Base-by-base conservation (phyloP, 2,113 vertebrate species). In the Orientallactaga bullata region DNA sequence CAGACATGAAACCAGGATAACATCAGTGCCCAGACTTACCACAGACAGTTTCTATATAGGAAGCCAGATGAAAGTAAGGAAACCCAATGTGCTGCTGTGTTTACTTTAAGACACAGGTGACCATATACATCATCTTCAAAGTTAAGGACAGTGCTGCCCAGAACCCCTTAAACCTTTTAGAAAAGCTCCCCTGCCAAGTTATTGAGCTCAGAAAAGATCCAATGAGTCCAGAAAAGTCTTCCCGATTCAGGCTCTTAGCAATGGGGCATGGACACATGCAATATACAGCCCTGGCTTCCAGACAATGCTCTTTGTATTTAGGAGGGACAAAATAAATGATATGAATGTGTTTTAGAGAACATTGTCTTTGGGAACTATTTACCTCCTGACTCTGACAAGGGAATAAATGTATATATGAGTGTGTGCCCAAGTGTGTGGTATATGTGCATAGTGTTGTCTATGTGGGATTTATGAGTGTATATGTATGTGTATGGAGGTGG, bases 201-300 rank as follows among this genome's bases (percentile, higher is more conserved):
- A 32, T 4, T 61, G 60, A 91, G 69, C 60, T 76, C 32, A 82
- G 78, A 80, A 89, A 90, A 91, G n/a, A 78, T 78, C 35, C 28
- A 55, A 84, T 89, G 39, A 85, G 91, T 81, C 32, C 55, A 35
- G 81, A 91, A 47, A 66, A 83, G 12, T 37, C 55, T 89, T 71
- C 72, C 37, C 78, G 68, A 78, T 20, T 66, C 37, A 83, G 32
- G 76, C 39, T 58, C 32, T 91, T 79, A 73, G 78, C 77, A 61
- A 63, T 26, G 17, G 89, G 72, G 90, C 32, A 18, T 20, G 42
- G 79, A 90, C 26, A 35, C 51, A 24, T 35, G 47, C 13, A 24
- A 3, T 58, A 37, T 76, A 88, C 17, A 37, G 24, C 15, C 81
- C 17, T 72, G 60, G 55, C 71, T 61, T 89, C 74, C 80, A 35